These are phyloP conservation scores for Syrmaticus mikado DNA, from an alignment of 2,113 vertebrate species.

Conservation along the genomic window DNA sequence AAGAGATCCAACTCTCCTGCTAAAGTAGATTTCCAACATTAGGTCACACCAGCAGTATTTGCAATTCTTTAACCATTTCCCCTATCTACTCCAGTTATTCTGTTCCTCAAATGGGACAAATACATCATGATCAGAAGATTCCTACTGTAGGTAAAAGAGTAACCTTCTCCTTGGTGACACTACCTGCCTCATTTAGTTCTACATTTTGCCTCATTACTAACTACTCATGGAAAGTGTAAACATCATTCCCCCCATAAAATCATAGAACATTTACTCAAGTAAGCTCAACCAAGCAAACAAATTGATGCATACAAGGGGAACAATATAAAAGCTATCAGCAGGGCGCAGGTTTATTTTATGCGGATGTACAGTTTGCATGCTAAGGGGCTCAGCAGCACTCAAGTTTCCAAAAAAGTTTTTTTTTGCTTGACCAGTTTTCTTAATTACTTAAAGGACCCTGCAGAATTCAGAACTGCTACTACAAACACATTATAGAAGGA, in stretches of 20 bases:
- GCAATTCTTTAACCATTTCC: background rate
- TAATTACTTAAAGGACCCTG: slow-evolving; percentile 27
- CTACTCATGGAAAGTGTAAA: background rate
- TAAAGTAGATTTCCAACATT: no score
- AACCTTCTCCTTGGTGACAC: background rate
- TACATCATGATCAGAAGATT: background rate
- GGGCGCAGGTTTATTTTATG: slow-evolving; percentile 48
- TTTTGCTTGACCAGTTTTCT: slow-evolving; percentile 51
- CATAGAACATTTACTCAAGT: background rate
- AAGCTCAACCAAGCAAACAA: slow-evolving; percentile 1
- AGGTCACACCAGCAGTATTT: background rate
- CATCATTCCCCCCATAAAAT: slow-evolving; percentile 3
- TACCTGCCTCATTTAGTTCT: background rate
- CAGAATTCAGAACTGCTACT: slow-evolving; percentile 48
- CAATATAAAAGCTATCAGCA: slow-evolving; percentile 14
- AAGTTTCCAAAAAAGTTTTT: slow-evolving; percentile 54
- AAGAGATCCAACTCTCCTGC: no score
- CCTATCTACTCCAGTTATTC: background rate
- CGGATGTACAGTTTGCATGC: slow-evolving; percentile 21
- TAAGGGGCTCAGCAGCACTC: slow-evolving; percentile 25
- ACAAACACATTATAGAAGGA: slow-evolving; percentile 39
- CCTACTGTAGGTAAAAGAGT: background rate
- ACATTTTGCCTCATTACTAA: background rate
- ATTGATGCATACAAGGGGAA: background rate
- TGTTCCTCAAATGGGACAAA: background rate